Evolutionary conservation across 2,888 invertebrate species (phyloP), one percentile per base, ranked within the genome.

Genomic region (Caenorhabditis macrosperma): DNA sequence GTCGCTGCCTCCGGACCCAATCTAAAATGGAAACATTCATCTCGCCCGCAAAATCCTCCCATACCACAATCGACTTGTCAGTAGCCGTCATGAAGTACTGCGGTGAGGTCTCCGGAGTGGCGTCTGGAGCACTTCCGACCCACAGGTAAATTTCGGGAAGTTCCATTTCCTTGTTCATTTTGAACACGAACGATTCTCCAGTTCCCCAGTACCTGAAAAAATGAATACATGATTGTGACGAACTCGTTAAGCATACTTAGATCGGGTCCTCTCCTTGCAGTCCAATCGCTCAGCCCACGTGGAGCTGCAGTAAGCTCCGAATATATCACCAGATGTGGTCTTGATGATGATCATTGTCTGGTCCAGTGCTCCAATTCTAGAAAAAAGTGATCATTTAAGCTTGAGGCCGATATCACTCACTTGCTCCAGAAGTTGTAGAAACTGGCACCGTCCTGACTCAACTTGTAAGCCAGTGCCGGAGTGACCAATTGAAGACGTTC

Each of bases 41-140:
- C n/a, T 20, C 33, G 30, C 20, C 17, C 6, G 4, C 30, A 24
- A 54, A 48, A 63, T 54, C 7, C 1, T 17, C 1, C 38, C 9
- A 15, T 59, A 89, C 89, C 78, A 90, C 85, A 35, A 89, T 33
- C 7, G 84, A 72, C 54, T 72, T 81, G 55, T 89, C 89, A 5
- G 82, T 84, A 10, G 89, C 89, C 1, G 89, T 74, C 89, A 89
- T 88, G 74, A 90, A 90, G 78, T 87, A 88, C 61, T 90, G 89
- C 15, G 88, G 88, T 17, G 82, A 82, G 9, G 77, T 60, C 33
- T 87, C 86, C 12, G 86, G 82, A 15, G 88, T 77, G 12, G 69
- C 76, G 35, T 80, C 82, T 55, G 80, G 85, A 54, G 78, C 64
- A 20, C 64, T 78, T 33, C 88, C 89, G 28, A 82, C 86, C 90